A percentile compares a stretch with the other conserved stretches of the same genome.
Conservation (phyloP, 2,113 vertebrate species). For the Butorides virescens region DNA sequence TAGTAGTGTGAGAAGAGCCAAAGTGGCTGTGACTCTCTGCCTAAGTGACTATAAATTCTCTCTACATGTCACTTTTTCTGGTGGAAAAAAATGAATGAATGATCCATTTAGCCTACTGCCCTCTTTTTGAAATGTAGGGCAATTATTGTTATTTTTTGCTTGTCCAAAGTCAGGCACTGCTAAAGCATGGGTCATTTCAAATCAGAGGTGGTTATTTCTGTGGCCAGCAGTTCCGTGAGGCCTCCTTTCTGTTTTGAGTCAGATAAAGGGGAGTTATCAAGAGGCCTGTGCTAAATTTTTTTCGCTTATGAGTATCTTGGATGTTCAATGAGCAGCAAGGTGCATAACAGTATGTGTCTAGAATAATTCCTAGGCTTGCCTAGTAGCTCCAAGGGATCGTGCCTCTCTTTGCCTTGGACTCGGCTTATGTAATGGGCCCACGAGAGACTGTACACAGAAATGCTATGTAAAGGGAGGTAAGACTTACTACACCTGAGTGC, state of each 20-base stretch:
- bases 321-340: background rate
- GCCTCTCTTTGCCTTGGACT: background rate
- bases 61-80: background rate
- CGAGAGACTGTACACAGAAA: background rate
- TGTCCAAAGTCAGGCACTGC: background rate
- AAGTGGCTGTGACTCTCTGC: constrained; percentile 31
- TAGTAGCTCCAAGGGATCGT: background rate
- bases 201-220: constrained; percentile 1
- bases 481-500: background rate
- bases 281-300: background rate
- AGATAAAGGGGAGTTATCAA: background rate
- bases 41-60: background rate
- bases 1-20: constrained; percentile 40
- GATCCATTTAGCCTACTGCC: constrained; percentile 30
- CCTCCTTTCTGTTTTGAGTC: background rate
- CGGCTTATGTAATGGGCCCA: background rate
- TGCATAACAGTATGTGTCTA: background rate
- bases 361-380: constrained; percentile 17
- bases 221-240: background rate
- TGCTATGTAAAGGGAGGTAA: background rate
- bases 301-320: background rate
- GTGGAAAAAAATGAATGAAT: constrained; percentile 22
- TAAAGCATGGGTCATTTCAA: constrained; percentile 6
- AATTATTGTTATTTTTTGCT: background rate
- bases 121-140: constrained; percentile 32